Percentiles rank a stretch among this genome's conserved stretches.
phyloP scores from a whole-genome alignment of 2,113 vertebrate genomes.

The Myrmecophaga tridactyla region DNA sequence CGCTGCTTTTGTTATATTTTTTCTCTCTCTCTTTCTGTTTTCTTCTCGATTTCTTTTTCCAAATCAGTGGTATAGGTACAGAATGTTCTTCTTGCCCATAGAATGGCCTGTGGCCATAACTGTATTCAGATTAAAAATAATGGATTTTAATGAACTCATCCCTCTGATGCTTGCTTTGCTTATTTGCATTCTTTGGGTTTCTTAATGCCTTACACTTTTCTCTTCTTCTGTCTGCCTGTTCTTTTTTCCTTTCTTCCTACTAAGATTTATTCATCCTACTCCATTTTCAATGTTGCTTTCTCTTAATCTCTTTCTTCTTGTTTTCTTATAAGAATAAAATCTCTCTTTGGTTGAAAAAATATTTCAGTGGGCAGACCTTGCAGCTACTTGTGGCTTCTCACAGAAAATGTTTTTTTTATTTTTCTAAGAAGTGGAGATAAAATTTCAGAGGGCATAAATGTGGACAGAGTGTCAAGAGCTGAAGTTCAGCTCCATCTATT shows the following conservation, averaged over 20 bases:
- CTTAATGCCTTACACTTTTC: neutral
- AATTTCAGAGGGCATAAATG: neutral
- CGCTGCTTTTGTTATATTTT: neutral
- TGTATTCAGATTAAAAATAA: neutral
- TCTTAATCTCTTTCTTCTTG: neutral
- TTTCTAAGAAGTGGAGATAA: neutral
- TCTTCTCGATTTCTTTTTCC: neutral
- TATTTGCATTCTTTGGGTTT: neutral
- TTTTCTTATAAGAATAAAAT: neutral
- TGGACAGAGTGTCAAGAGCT: neutral
- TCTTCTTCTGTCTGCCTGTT: neutral
- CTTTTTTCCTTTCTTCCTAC: neutral
- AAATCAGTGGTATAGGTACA: neutral
- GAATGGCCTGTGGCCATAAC: neutral
- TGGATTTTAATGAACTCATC: neutral
- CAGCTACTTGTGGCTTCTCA: neutral
- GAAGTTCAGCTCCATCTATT: constrained; percentile 40
- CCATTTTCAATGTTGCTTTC: neutral
- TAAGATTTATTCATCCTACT: neutral
- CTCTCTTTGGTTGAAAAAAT: neutral
- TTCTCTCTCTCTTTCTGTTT: neutral
- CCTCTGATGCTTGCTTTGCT: neutral
- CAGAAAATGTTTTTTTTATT: neutral
- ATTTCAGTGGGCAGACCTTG: neutral
- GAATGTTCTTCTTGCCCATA: neutral